Evolutionary conservation across 2,888 invertebrate genomes (phyloP).

Genomic region (Aphidius colemani): DNA sequence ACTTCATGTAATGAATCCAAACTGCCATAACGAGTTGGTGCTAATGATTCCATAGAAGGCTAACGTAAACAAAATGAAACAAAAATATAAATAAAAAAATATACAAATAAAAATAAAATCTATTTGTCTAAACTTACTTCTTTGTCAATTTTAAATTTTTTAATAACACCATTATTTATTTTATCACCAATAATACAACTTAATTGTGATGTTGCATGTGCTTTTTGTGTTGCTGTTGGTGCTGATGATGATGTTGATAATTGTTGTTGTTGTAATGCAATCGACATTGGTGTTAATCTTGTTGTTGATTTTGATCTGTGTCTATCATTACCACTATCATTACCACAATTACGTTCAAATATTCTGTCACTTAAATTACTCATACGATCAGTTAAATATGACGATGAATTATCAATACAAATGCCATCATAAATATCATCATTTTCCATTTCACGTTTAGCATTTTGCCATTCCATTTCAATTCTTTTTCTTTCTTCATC

Average conservation of each 20-base stretch:
- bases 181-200: constrained; percentile 45
- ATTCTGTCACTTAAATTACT: constrained; percentile 43
- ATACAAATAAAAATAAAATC: background rate
- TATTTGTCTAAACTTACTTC: constrained; percentile 43
- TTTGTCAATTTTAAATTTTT: constrained; percentile 59
- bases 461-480: constrained; percentile 62
- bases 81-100: constrained; percentile 2
- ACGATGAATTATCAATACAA: constrained; percentile 31
- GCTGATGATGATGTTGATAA: too few species aligned
- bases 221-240: constrained; percentile 44
- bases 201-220: constrained; percentile 44
- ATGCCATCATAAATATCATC: constrained; percentile 62
- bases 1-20: constrained; percentile 65
- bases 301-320: constrained; percentile 42
- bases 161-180: constrained; percentile 54
- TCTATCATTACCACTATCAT: constrained; percentile 31
- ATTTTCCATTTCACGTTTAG: constrained; percentile 63
- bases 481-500: constrained; percentile 63
- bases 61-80: constrained; percentile 30
- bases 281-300: constrained; percentile 44
- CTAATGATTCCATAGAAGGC: constrained; percentile 44
- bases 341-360: constrained; percentile 37
- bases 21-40: constrained; percentile 61
- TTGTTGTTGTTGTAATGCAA: constrained; percentile 47
- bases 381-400: constrained; percentile 42